A percentile compares a stretch with the other conserved stretches of the same genome.
Evolutionary conservation across 2,797 vertebrate genomes (phyloP).

Genomic region (Propithecus deckenii): DNA sequence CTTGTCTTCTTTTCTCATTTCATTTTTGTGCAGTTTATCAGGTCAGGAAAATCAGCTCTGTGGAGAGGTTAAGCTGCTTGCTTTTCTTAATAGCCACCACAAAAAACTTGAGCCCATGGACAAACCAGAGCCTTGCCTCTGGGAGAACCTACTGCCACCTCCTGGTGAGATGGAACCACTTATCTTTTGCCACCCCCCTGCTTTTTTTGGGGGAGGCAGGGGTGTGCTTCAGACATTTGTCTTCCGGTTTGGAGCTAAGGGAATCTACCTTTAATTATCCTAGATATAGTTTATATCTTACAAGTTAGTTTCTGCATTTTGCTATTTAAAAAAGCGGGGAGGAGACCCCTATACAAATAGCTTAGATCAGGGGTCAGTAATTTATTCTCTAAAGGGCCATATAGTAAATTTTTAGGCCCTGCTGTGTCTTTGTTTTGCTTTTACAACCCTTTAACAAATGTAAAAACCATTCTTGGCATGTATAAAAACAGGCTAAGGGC

Average conservation of each 20-base stretch:
- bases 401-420: slow-evolving; percentile 4
- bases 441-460: slow-evolving; percentile 12
- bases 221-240: neutral
- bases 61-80: slow-evolving; percentile 38
- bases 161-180: slow-evolving; percentile 44
- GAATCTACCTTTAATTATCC: neutral
- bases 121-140: slow-evolving; percentile 44
- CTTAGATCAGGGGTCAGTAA: neutral
- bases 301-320: neutral
- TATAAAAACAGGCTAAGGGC: neutral
- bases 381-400: neutral
- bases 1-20: slow-evolving; percentile 48
- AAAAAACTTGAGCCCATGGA: slow-evolving; percentile 1
- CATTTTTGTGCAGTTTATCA: slow-evolving; percentile 26
- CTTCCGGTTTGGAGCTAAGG: slow-evolving; percentile 32
- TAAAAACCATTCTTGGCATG: slow-evolving; percentile 33
- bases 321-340: neutral
- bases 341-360: neutral
- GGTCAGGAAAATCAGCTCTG: slow-evolving; percentile 15
- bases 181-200: neutral
- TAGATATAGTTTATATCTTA: neutral
- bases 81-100: slow-evolving; percentile 40
- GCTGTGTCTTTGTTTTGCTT: neutral
- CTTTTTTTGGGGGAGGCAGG: neutral
- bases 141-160: slow-evolving; percentile 61